A percentile compares a stretch with the other conserved stretches of the same genome.
phyloP scores from a whole-genome alignment of 2,113 vertebrate species.

The Eulemur macaco region DNA sequence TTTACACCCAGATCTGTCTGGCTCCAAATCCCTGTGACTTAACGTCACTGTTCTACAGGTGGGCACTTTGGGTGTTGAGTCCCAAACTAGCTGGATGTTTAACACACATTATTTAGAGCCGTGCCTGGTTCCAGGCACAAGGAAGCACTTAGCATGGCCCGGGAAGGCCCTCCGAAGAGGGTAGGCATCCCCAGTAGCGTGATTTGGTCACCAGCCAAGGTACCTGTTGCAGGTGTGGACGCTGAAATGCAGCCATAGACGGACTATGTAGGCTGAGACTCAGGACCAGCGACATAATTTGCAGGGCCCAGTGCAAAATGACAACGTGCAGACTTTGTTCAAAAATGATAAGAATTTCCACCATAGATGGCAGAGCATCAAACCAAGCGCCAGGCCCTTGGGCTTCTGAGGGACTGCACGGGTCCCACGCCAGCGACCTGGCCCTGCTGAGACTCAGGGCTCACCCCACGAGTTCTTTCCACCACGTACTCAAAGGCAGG shows the following conservation, averaged over 20 bases:
- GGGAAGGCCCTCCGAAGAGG: rapidly evolving
- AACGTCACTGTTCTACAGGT: background rate
- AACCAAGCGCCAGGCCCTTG: rapidly evolving
- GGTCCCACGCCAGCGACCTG: rapidly evolving
- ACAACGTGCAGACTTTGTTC: background rate
- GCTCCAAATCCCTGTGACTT: background rate
- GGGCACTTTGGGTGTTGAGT: background rate
- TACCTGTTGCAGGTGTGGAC: rapidly evolving
- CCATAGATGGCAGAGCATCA: rapidly evolving
- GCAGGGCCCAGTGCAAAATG: background rate
- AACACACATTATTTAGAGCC: background rate
- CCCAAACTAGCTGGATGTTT: background rate
- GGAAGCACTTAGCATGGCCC: background rate
- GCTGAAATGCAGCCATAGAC: rapidly evolving
- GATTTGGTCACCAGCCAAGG: rapidly evolving
- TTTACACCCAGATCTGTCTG: background rate
- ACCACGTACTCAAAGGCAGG: rapidly evolving
- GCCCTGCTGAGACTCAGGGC: background rate
- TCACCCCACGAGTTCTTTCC: rapidly evolving
- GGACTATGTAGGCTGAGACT: rapidly evolving
- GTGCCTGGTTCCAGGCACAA: rapidly evolving
- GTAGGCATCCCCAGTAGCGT: rapidly evolving
- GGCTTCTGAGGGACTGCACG: background rate
- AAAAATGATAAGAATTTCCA: background rate
- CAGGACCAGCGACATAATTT: rapidly evolving